Percentiles rank a stretch among this genome's conserved stretches.
Evolutionary conservation across 1,140 invertebrate genomes (phyloP).

Genomic region (Carposina sasakii): DNA sequence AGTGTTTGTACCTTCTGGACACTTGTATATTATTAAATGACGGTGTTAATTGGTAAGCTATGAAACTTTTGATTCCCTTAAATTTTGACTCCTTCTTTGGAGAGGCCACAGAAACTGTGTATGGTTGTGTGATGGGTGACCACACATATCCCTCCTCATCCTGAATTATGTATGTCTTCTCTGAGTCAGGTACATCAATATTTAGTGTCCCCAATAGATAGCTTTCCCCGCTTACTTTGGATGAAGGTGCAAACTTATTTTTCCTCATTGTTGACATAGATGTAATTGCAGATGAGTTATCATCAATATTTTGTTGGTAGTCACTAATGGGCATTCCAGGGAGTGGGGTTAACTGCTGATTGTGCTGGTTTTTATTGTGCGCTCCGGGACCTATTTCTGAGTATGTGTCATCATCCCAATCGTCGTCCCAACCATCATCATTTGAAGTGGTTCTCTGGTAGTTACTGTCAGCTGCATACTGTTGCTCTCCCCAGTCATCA

Average conservation of each 20-base stretch:
- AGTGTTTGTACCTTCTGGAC: conserved; percentile 97
- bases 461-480: conserved; percentile 61
- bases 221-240: conserved; percentile 92
- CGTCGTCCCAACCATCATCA: conserved; percentile 93
- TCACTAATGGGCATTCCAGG: conserved; percentile 69
- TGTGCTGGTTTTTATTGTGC: conserved; percentile 51
- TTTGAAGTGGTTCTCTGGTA: conserved; percentile 55
- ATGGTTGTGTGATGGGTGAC: conserved; percentile 80
- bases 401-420: conserved; percentile 88
- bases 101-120: conserved; percentile 90
- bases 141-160: conserved; percentile 81
- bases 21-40: conserved; percentile 97
- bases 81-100: conserved; percentile 98
- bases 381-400: conserved; percentile 76
- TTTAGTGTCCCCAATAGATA: conserved; percentile 89
- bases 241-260: conserved; percentile 93
- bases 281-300: conserved; percentile 71
- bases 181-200: conserved; percentile 81
- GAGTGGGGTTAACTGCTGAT: conserved; percentile 49
- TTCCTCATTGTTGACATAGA: conserved; percentile 79
- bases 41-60: conserved; percentile 96
- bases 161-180: conserved; percentile 85
- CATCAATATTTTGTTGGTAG: conserved; percentile 57
- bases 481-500: conserved; percentile 68
- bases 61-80: conserved; percentile 97